Evolutionary conservation across 2,888 invertebrate species (phyloP).

Genomic region (Archips xylosteana): DNA sequence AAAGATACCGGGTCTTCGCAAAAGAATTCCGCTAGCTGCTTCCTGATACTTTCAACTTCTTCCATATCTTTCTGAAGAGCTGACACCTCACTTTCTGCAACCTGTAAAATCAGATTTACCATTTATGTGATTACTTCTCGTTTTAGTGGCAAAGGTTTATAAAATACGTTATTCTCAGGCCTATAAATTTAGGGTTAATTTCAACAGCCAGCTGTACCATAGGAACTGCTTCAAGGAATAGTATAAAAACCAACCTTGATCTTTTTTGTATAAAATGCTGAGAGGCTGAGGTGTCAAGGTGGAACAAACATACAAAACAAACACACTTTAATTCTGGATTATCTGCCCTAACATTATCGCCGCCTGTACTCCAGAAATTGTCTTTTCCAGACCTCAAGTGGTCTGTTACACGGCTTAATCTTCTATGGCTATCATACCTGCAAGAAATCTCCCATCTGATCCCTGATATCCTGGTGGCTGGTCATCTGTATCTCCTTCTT

Average conservation of each 20-base stretch:
- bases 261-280: no score
- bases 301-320: no score
- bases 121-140: no score
- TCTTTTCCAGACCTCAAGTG: not conserved
- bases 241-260: no score
- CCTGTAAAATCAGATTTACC: constrained; percentile 67
- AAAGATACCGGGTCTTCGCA: constrained; percentile 96
- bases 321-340: no score
- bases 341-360: no score
- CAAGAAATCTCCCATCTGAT: constrained; percentile 95
- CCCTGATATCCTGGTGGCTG: constrained; percentile 92
- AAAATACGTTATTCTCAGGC: no score
- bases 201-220: no score
- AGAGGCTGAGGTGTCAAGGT: no score
- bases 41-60: constrained; percentile 92
- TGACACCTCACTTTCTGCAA: constrained; percentile 92
- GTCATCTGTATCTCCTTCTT: constrained; percentile 91
- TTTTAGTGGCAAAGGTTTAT: no score
- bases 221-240: no score
- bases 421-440: constrained; percentile 81
- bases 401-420: not conserved
- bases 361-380: not conserved
- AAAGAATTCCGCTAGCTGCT: constrained; percentile 95
- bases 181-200: no score
- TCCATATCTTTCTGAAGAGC: constrained; percentile 92